Evolutionary conservation across 2,797 vertebrate species (phyloP), one percentile per base, ranked within the genome.

Genomic region (Eulemur coronatus): DNA sequence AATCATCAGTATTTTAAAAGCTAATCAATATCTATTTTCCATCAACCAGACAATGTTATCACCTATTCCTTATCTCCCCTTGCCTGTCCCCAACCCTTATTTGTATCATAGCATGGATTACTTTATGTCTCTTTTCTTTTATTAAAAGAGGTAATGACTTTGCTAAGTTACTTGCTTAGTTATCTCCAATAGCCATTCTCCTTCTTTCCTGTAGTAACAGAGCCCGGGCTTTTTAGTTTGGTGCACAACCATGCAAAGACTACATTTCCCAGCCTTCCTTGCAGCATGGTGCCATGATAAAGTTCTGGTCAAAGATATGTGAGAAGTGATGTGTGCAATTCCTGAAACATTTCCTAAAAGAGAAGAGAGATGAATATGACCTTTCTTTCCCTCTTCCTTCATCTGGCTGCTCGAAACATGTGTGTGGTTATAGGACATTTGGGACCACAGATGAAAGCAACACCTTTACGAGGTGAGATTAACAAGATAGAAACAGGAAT

Each of bases 341-440:
- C 72, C 59, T 85, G 50, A 61, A 94, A 70, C 35, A 46, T 79
- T 69, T 75, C 41, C 57, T 89, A 41, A 88, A 85, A 85, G 33
- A 85, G 35, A 94, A 30, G 52, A 55, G 50, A 69, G 9, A 69
- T 6, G 35, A 55, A 57, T 9, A 59, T 78, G 69, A 15, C 11
- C 50, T 95, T 93, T 69, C 17, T 92, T 94, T 73, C 55, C 38
- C 30, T 81, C 33, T 90, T 85, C 33, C 8, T 82, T 82, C 43
- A 93, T 80, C 79, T 48, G 94, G 55, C 46, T 96, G 43, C 46
- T 79, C 69, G 33, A 92, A 94, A 81, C 15, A 43, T 76, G 50
- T 38, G 26, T 84, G 55, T 50, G 38, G 33, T 90, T 92, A 0
- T 43, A 38, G 90, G 17, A 85, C 43, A 82, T 59, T 84, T 88